phyloP scores from a whole-genome alignment of 30 jellyfish, hydroid and myxozoan species.

The Hydra vulgaris region DNA sequence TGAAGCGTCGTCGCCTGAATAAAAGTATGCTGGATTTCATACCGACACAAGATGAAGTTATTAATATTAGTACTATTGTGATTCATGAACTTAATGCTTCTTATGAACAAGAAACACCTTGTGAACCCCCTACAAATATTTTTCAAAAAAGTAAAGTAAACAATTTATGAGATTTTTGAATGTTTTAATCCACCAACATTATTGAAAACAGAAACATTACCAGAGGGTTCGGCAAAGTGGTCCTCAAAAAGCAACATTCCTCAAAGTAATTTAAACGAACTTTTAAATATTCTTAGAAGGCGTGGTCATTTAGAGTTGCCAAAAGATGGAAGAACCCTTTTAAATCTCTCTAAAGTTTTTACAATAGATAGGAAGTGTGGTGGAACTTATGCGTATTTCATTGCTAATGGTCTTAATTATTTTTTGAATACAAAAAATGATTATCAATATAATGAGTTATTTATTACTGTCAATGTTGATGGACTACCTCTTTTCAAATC shows the following conservation, averaged over 20 bases:
- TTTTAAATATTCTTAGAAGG: conserved; percentile 1
- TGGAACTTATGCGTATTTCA: conserved; percentile 12
- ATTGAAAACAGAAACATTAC: no score
- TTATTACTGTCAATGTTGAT: conserved; percentile 3
- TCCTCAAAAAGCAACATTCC: neutral
- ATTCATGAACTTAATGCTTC: no score
- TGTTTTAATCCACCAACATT: no score
- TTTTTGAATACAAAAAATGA: neutral
- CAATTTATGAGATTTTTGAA: no score
- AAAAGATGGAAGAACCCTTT: conserved; percentile 28
- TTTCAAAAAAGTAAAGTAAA: no score
- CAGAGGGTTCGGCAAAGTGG: conserved; percentile 9
- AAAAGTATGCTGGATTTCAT: no score
- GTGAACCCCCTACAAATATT: no score
- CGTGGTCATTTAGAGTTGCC: conserved; percentile 8
- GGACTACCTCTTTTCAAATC: conserved; percentile 22
- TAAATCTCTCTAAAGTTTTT: conserved; percentile 11
- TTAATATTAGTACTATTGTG: no score
- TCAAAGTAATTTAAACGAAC: neutral
- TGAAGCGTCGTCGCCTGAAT: no score
- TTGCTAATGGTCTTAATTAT: neutral
- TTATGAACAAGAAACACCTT: no score
- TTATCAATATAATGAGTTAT: neutral
- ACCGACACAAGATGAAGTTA: no score
- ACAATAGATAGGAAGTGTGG: conserved; percentile 10